Conservation (phyloP, 2,888 invertebrate species). For the Fragum whitleyi region DNA sequence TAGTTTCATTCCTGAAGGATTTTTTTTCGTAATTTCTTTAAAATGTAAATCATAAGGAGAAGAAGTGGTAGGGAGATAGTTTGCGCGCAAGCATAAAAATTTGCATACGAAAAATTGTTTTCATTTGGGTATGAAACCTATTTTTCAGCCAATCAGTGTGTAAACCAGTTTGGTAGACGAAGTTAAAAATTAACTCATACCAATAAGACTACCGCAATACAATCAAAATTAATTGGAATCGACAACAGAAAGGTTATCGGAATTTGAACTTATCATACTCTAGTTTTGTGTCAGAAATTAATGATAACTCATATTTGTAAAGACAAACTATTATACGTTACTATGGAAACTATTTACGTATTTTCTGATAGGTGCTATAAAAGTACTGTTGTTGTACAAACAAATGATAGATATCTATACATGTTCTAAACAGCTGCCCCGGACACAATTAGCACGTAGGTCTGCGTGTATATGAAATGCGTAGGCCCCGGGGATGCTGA, state of each 20-base stretch:
- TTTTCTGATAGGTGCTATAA: conserved; percentile 1
- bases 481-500: too few relatives aligned
- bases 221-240: not conserved
- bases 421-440: not conserved
- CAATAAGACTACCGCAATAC: too few relatives aligned
- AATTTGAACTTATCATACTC: not conserved
- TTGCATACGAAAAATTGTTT: too few relatives aligned
- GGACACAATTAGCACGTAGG: not conserved
- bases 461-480: not conserved
- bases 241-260: not conserved
- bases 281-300: conserved; percentile 2
- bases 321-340: not conserved
- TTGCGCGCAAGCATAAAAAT: too few relatives aligned
- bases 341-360: not conserved
- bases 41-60: too few relatives aligned
- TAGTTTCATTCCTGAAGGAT: too few relatives aligned
- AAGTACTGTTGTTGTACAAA: not conserved
- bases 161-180: too few relatives aligned
- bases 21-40: too few relatives aligned
- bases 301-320: conserved; percentile 1
- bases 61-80: too few relatives aligned
- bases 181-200: too few relatives aligned
- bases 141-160: too few relatives aligned
- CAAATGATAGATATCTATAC: not conserved
- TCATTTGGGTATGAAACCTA: too few relatives aligned